Evolutionary conservation across 2,113 vertebrate genomes (phyloP), one percentile per base, ranked within the genome.

Genomic region (Sapajus apella): DNA sequence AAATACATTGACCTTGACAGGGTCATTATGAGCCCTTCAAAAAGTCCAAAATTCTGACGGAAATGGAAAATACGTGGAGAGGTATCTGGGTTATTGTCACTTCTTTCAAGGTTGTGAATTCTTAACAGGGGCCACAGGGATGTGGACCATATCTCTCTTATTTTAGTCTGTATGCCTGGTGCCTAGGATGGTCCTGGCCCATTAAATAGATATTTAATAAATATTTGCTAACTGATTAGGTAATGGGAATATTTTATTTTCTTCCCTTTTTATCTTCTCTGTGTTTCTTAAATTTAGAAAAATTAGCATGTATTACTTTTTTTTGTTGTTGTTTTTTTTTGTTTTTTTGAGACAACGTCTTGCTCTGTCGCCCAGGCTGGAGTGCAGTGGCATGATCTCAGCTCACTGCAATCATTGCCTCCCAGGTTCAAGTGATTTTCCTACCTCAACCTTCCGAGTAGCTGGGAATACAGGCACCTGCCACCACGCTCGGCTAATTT

Each of bases 261-360:
- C 13, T 81, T 61, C 56, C 47, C 18, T 83, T 83, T 83, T 94
- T 61, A 66, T 45, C 23, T 94, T 70, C 55, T 45, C 25, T 90
- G n/a, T 56, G 70, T 85, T 95, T 95, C 40, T 87, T 58, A 95
- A 50, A 86, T 66, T 68, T 82, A 93, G 14, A 30, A 45, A 84
- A 82, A 56, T 52, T 52, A 52, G 5, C 2, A 75, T n/a, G 35
- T 72, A 21, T 52, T 79, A 23, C n/a, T 50, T 84, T 92, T 87
- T 80, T 52, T 52, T 50, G 84, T 92, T 87, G n/a, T n/a, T n/a
- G n/a, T n/a, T n/a, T n/a, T n/a, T n/a, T 80, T 52, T 52, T 50
- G 16, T 52, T 52, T 52, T 52, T 52, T 52, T 52, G 50, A 52
- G 50, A 52, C 1, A 14, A 4, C 5, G 16, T 52, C 50, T 52